Evolutionary conservation across 2,888 invertebrate species (phyloP).

Genomic region (Xylota sylvarum): DNA sequence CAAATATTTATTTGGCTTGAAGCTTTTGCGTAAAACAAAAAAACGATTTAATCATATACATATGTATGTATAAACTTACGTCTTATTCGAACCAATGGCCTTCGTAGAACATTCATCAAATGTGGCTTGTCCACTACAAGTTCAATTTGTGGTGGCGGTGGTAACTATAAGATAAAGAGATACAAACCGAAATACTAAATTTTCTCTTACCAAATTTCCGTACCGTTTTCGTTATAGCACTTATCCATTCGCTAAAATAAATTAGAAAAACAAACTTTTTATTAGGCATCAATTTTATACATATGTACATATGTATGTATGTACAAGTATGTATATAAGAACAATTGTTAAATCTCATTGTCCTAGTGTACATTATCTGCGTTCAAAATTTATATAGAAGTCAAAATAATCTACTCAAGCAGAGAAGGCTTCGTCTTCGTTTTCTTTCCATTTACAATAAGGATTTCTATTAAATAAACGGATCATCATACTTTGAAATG

Average conservation of each 20-base stretch:
- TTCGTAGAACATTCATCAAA: constrained; percentile 88
- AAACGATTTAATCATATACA: no score
- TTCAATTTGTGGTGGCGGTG: constrained; percentile 90
- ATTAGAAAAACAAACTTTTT: constrained; percentile 78
- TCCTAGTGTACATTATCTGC: constrained; percentile 9
- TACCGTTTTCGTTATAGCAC: constrained; percentile 92
- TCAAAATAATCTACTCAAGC: constrained; percentile 41
- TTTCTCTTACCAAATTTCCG: constrained; percentile 83
- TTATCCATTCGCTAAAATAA: constrained; percentile 90
- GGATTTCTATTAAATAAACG: constrained; percentile 67
- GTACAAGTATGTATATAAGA: neutral
- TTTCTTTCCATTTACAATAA: constrained; percentile 13
- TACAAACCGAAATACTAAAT: constrained; percentile 20
- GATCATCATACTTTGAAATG: constrained; percentile 72
- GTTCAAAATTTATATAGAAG: constrained; percentile 26
- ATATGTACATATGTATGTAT: neutral
- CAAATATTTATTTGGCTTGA: no score
- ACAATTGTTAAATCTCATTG: constrained; percentile 29
- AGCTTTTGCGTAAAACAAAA: neutral
- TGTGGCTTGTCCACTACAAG: constrained; percentile 90
- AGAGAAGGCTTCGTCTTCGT: constrained; percentile 17
- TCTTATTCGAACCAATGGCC: constrained; percentile 88
- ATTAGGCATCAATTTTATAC: constrained; percentile 20
- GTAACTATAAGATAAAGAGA: constrained; percentile 86
- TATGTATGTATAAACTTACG: constrained; percentile 85